phyloP scores from a whole-genome alignment of 2,888 invertebrate species.

The Andrena flavipes region DNA sequence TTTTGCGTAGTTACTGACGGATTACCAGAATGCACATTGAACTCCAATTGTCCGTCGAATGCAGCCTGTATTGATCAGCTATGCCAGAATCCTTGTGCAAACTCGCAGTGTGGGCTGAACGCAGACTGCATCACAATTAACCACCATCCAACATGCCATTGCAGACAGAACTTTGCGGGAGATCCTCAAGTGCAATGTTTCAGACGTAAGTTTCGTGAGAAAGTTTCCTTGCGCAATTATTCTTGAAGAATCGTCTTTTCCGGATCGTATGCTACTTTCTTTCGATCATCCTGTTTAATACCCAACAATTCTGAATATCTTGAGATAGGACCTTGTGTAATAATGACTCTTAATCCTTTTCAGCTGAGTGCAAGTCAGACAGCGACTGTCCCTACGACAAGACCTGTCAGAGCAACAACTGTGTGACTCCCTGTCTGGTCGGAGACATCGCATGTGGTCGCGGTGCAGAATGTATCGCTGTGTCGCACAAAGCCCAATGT shows the following conservation, averaged over 20 bases:
- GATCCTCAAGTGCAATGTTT: conserved; percentile 94
- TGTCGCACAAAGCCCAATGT: conserved; percentile 92
- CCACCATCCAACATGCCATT: conserved; percentile 93
- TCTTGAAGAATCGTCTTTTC: too few species aligned
- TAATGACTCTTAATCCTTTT: conserved; percentile 29
- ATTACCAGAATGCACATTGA: conserved; percentile 89
- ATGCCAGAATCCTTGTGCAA: conserved; percentile 93
- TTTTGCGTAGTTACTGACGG: conserved; percentile 83
- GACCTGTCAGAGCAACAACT: conserved; percentile 91
- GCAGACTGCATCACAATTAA: conserved; percentile 92
- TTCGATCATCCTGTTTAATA: too few species aligned
- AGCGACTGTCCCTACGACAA: conserved; percentile 94
- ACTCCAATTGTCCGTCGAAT: conserved; percentile 91
- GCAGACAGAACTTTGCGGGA: conserved; percentile 94
- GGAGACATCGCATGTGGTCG: conserved; percentile 90
- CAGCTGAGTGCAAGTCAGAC: conserved; percentile 93
- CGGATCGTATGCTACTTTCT: too few species aligned
- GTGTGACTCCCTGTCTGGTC: conserved; percentile 91
- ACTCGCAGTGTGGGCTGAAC: conserved; percentile 92
- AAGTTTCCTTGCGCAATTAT: background rate
- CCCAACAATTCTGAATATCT: background rate
- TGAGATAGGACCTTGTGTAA: background rate
- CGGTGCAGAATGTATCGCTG: conserved; percentile 91
- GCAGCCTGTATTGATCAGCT: conserved; percentile 92
- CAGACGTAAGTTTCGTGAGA: conserved; percentile 89